These are phyloP conservation scores for Eutrigla gurnardus DNA, from an alignment of 2,797 vertebrate genomes.

Conservation along the genomic window DNA sequence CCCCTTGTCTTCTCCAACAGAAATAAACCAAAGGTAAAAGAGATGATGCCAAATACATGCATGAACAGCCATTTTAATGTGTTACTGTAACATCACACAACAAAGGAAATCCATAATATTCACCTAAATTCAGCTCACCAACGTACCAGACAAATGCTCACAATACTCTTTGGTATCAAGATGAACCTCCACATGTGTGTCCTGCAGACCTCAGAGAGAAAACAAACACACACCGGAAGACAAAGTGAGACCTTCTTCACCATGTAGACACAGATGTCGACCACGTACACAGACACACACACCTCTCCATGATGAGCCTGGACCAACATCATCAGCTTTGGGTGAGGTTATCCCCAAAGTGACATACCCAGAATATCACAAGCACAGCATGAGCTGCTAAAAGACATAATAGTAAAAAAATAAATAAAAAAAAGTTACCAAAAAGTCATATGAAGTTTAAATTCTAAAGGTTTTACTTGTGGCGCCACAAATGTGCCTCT, in stretches of 20 bases:
- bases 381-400: background rate
- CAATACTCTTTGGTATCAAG: background rate
- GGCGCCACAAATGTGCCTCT: conserved; percentile 9
- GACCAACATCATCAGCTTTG: background rate
- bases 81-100: background rate
- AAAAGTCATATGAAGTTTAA: conserved; percentile 12
- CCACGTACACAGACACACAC: conserved; percentile 8
- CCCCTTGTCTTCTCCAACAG: conserved; percentile 47
- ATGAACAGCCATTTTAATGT: background rate
- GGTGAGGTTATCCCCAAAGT: conserved; percentile 20
- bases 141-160: background rate
- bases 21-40: conserved; percentile 65
- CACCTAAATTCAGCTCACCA: background rate
- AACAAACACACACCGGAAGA: conserved; percentile 9
- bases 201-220: conserved; percentile 32
- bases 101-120: background rate
- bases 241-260: background rate
- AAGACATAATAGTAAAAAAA: background rate
- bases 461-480: background rate
- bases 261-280: background rate
- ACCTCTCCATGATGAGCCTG: background rate
- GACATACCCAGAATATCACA: background rate
- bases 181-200: conserved; percentile 15
- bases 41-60: background rate
- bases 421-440: background rate